A percentile compares a stretch with the other conserved stretches of the same genome.
These are phyloP conservation scores for Zeugodacus cucurbitae DNA, from an alignment of 1,140 invertebrate species.

Conservation along the genomic window DNA sequence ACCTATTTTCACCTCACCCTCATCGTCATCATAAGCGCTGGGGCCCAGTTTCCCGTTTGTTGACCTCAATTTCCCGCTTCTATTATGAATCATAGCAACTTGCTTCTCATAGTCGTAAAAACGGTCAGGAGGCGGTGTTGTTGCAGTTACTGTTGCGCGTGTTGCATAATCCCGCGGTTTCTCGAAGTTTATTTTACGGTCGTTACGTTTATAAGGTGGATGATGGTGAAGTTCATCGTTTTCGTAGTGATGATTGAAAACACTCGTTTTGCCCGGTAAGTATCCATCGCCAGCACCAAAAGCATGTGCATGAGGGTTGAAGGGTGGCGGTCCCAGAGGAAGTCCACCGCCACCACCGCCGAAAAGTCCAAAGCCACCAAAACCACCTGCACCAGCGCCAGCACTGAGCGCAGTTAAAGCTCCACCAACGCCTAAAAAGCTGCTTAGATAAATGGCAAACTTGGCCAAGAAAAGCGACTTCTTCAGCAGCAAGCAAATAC, in stretches of 20 bases:
- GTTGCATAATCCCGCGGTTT: slow-evolving; percentile 48
- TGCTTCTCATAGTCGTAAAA: slow-evolving; percentile 63
- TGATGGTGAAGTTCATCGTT: slow-evolving; percentile 59
- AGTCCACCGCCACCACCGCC: slow-evolving; percentile 45
- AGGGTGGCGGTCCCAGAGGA: not conserved
- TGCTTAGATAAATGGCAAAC: slow-evolving; percentile 75
- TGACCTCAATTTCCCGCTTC: slow-evolving; percentile 40
- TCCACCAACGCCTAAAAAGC: slow-evolving; percentile 72
- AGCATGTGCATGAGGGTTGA: slow-evolving; percentile 36
- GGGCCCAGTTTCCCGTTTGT: slow-evolving; percentile 39
- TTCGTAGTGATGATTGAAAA: slow-evolving; percentile 47
- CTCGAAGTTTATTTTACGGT: slow-evolving; percentile 59
- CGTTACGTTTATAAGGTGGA: slow-evolving; percentile 55
- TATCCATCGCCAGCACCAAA: slow-evolving; percentile 48
- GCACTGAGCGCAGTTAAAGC: slow-evolving; percentile 60
- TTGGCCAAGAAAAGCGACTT: slow-evolving; percentile 80
- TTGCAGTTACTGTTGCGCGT: not conserved
- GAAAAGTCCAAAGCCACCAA: slow-evolving; percentile 44
- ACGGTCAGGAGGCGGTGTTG: slow-evolving; percentile 50
- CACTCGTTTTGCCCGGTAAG: slow-evolving; percentile 54
- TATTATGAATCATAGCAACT: slow-evolving; percentile 45
- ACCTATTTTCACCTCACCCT: slow-evolving; percentile 19
- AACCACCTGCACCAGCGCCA: slow-evolving; percentile 41
- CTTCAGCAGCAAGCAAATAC: slow-evolving; percentile 76
- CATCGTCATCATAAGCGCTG: slow-evolving; percentile 42